Evolutionary conservation across 2,797 vertebrate species (phyloP).

Genomic region (Cuculus canorus): DNA sequence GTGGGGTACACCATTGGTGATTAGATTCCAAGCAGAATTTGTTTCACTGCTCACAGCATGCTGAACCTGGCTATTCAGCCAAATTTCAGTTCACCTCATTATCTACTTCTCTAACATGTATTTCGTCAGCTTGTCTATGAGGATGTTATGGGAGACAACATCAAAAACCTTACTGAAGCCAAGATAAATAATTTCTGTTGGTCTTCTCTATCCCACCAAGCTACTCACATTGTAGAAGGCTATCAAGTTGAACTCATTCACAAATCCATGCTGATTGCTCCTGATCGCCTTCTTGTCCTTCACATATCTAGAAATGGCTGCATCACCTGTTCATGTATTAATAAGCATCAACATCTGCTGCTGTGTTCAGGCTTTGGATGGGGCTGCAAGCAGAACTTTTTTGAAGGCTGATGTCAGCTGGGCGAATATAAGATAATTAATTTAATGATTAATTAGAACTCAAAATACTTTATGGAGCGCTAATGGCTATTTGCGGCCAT

Average conservation of each 20-base stretch:
- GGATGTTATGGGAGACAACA: not conserved
- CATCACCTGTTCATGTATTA: not conserved
- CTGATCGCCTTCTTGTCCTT: not conserved
- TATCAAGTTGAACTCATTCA: not conserved
- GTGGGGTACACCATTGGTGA: not conserved
- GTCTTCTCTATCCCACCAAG: not conserved
- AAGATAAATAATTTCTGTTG: not conserved
- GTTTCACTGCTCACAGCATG: not conserved
- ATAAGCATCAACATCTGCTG: not conserved
- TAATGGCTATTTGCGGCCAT: not conserved
- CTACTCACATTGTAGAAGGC: not conserved
- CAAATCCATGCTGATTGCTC: not conserved
- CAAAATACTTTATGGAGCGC: not conserved
- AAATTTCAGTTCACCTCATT: no score
- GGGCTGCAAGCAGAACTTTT: slow-evolving; percentile 12
- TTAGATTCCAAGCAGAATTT: not conserved
- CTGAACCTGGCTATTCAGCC: not conserved
- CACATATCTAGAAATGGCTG: not conserved
- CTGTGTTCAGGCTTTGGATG: not conserved
- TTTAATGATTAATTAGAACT: slow-evolving; percentile 11
- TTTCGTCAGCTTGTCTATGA: not conserved
- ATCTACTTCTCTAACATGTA: no score
- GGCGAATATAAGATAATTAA: slow-evolving; percentile 5
- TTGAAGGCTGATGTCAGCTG: slow-evolving; percentile 9
- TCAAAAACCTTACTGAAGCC: not conserved